Percentiles rank a stretch among this genome's conserved stretches.
phyloP scores from a whole-genome alignment of 2,797 vertebrate species.

The Phataginus tricuspis region DNA sequence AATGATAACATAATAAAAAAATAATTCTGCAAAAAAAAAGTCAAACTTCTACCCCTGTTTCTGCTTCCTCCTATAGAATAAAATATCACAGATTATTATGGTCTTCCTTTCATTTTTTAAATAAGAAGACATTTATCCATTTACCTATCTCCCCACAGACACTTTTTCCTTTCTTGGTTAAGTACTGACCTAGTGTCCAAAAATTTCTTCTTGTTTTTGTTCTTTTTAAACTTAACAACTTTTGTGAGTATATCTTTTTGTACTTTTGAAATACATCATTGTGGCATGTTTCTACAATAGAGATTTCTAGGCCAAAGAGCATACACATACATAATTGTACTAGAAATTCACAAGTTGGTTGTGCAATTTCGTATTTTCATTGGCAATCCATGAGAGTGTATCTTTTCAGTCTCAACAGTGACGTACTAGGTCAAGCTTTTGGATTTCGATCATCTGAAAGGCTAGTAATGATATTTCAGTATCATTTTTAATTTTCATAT shows the following conservation, averaged over 20 bases:
- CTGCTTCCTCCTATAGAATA: not conserved
- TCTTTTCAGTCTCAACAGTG: not conserved
- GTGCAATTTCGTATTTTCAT: not conserved
- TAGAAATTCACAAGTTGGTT: not conserved
- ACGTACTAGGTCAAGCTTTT: not conserved
- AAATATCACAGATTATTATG: not conserved
- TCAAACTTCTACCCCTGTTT: not conserved
- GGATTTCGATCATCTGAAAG: not conserved
- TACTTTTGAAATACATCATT: not conserved
- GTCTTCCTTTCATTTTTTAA: not conserved
- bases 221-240: not conserved
- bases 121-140: not conserved
- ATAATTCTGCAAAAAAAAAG: not conserved
- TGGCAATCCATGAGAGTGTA: not conserved
- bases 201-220: not conserved
- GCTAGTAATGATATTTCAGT: not conserved
- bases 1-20: too few relatives aligned
- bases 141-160: not conserved
- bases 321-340: not conserved
- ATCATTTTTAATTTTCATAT: not conserved
- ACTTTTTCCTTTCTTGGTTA: not conserved
- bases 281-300: not conserved
- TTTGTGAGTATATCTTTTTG: not conserved
- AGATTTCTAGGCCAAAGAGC: not conserved
- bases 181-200: not conserved